These are phyloP conservation scores for Zygaena filipendulae DNA, from an alignment of 2,888 invertebrate genomes.

Conservation along the genomic window DNA sequence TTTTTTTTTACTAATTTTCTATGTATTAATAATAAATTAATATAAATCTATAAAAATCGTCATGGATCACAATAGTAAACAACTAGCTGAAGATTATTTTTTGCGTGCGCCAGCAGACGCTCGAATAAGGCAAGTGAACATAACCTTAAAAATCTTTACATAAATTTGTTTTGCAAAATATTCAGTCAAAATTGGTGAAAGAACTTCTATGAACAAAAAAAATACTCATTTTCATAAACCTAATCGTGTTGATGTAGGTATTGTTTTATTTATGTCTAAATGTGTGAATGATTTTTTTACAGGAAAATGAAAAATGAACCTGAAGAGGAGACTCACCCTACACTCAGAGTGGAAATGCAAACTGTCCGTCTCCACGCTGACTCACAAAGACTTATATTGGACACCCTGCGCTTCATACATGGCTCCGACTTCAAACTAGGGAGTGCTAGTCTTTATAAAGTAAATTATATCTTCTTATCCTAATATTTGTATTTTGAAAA, in stretches of 20 bases:
- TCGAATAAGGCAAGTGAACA: slow-evolving; percentile 63
- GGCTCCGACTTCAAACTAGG: slow-evolving; percentile 74
- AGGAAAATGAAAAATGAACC: slow-evolving; percentile 54
- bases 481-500: too few species aligned
- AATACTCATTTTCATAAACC: too few species aligned
- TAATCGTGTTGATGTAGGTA: too few species aligned
- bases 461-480: slow-evolving; percentile 30
- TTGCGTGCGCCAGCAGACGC: slow-evolving; percentile 70
- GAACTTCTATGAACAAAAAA: too few species aligned
- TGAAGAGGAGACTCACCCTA: slow-evolving; percentile 53
- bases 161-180: too few species aligned
- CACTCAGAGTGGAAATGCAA: slow-evolving; percentile 80
- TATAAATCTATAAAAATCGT: too few species aligned
- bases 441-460: slow-evolving; percentile 68
- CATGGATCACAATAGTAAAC: slow-evolving; percentile 70
- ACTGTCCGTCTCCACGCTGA: slow-evolving; percentile 74
- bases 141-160: slow-evolving; percentile 5
- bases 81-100: slow-evolving; percentile 72
- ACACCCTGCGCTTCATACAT: slow-evolving; percentile 78
- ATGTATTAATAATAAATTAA: too few species aligned
- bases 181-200: too few species aligned
- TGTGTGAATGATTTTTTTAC: too few species aligned
- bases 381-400: slow-evolving; percentile 77
- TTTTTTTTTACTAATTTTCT: too few species aligned
- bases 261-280: too few species aligned